A percentile compares a stretch with the other conserved stretches of the same genome.
These are phyloP conservation scores for Ageneiosus marmoratus DNA, from an alignment of 2,113 vertebrate genomes.

Conservation along the genomic window DNA sequence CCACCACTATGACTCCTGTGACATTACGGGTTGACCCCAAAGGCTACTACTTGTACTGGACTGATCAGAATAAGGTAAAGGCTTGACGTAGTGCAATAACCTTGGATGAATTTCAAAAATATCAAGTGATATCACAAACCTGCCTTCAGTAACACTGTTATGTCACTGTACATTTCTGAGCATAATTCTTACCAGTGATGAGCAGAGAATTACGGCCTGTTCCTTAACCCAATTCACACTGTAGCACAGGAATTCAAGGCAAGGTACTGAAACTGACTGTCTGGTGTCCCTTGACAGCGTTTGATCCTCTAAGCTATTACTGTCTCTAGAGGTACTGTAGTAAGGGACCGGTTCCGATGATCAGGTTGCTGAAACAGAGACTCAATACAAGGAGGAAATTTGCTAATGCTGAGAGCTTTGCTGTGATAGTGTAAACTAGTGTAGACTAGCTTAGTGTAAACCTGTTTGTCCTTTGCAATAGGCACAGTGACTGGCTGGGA, in stretches of 20 bases:
- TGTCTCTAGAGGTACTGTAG: not conserved
- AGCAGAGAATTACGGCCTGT: not conserved
- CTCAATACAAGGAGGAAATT: not conserved
- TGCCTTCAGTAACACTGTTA: not conserved
- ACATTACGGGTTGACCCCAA: constrained; percentile 89
- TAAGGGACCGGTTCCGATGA: not conserved
- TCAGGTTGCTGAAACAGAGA: constrained; percentile 34
- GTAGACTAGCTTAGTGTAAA: not conserved
- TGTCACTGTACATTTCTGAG: not conserved
- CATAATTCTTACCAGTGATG: not conserved
- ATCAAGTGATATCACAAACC: not conserved
- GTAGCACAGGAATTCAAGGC: not conserved
- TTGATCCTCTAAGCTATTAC: constrained; percentile 4
- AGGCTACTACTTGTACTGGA: constrained; percentile 97
- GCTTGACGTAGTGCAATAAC: not conserved
- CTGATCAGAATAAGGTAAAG: constrained; percentile 95
- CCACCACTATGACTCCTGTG: constrained; percentile 87
- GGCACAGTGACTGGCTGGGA: not conserved
- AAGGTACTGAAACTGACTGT: constrained; percentile 6
- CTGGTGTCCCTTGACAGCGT: not conserved
- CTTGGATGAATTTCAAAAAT: not conserved
- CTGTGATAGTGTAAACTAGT: not conserved
- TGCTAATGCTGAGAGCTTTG: constrained; percentile 13
- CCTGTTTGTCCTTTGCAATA: not conserved
- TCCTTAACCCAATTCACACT: not conserved